These are phyloP conservation scores for Thrips palmi DNA, from an alignment of 1,140 invertebrate genomes.

Conservation along the genomic window DNA sequence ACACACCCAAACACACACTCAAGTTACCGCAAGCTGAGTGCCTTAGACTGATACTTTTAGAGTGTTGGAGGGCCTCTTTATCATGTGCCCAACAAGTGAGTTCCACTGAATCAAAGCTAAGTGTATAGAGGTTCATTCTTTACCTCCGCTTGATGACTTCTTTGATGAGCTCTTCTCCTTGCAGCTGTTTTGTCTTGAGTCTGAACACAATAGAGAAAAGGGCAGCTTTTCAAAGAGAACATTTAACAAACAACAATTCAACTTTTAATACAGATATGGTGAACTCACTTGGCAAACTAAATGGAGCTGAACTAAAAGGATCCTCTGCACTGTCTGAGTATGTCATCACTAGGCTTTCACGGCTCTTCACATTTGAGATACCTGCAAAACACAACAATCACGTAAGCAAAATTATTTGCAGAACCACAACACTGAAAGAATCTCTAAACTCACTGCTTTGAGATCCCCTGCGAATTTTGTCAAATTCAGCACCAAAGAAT, in stretches of 20 bases:
- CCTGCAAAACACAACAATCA: conserved; percentile 23
- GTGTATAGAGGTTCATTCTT: neutral
- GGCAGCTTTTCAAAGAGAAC: neutral
- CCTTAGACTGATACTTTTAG: no score
- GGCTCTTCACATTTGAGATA: conserved; percentile 55
- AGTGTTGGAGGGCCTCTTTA: no score
- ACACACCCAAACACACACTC: no score
- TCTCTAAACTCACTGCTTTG: conserved; percentile 47
- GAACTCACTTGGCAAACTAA: conserved; percentile 45
- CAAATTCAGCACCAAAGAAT: conserved; percentile 73
- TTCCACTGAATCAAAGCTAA: neutral
- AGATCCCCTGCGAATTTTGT: conserved; percentile 60
- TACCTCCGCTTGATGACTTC: neutral
- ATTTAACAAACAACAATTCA: neutral
- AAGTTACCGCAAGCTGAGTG: no score
- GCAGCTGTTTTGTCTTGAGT: no score
- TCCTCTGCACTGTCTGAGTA: conserved; percentile 44
- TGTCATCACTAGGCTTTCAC: conserved; percentile 56
- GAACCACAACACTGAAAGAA: conserved; percentile 1
- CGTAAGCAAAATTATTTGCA: neutral
- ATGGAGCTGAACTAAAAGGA: conserved; percentile 65
- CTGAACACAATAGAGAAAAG: neutral
- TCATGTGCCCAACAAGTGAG: no score
- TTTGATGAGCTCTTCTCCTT: neutral
- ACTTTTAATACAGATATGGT: conserved; percentile 6